phyloP scores from a whole-genome alignment of 2,113 vertebrate species.

The Notothenia rossii region DNA sequence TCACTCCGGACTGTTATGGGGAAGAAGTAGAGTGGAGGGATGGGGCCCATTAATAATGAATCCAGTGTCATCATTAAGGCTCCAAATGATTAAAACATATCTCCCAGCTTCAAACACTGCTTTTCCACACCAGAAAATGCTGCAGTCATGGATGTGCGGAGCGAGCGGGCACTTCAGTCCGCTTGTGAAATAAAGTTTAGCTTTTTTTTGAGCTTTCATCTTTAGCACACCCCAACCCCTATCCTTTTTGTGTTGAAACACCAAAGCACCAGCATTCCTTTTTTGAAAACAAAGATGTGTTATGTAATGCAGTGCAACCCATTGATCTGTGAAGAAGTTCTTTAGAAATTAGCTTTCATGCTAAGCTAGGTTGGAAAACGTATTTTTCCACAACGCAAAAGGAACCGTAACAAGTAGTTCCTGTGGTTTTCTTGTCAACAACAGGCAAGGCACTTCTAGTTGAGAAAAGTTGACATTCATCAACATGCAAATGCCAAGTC shows the following conservation, averaged over 20 bases:
- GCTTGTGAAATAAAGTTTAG: constrained; percentile 74
- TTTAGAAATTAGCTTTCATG: constrained; percentile 24
- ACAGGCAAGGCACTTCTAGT: not conserved
- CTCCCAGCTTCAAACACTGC: constrained; percentile 86
- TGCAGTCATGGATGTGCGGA: constrained; percentile 64
- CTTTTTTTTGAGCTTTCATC: constrained; percentile 59
- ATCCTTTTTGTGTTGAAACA: constrained; percentile 49
- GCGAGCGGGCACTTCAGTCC: constrained; percentile 60
- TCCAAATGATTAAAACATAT: constrained; percentile 92
- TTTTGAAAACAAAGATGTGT: constrained; percentile 21
- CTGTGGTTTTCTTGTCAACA: not conserved
- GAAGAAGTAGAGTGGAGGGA: constrained; percentile 78
- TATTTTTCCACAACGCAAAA: not conserved
- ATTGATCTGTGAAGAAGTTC: constrained; percentile 9
- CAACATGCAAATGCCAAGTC: constrained; percentile 14
- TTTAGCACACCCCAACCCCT: not conserved
- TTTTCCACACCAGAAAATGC: constrained; percentile 72
- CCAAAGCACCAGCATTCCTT: constrained; percentile 45
- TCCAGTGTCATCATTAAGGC: constrained; percentile 90
- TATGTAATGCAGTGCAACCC: constrained; percentile 31
- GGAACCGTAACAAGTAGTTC: not conserved
- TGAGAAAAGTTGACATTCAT: constrained; percentile 13
- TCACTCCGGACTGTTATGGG: constrained; percentile 48
- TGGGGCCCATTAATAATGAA: constrained; percentile 91
- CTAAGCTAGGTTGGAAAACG: not conserved